Conservation (phyloP, 1,140 invertebrate species). For the Thereuonema tuberculata region DNA sequence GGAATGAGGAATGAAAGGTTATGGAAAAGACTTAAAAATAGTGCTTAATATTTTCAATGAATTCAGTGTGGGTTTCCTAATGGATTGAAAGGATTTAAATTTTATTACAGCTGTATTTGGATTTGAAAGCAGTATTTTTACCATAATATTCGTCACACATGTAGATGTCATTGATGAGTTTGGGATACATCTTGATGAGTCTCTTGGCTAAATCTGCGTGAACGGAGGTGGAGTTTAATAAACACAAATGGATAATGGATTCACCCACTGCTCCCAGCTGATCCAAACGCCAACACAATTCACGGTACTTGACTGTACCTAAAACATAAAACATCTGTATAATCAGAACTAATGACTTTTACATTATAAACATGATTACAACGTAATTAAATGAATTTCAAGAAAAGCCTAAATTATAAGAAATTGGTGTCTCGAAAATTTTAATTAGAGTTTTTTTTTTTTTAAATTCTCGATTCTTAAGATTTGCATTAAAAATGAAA, state of each 20-base stretch:
- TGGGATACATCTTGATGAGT: slow-evolving; percentile 79
- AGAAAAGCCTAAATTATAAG: too few relatives aligned
- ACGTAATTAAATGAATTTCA: slow-evolving; percentile 10
- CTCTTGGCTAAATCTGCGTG: slow-evolving; percentile 87
- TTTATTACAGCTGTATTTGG: too few relatives aligned
- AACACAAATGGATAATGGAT: slow-evolving; percentile 82
- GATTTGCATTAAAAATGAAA: too few relatives aligned
- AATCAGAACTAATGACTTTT: neutral
- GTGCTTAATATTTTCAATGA: too few relatives aligned
- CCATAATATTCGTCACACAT: slow-evolving; percentile 94
- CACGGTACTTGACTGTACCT: slow-evolving; percentile 55
- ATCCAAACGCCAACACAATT: slow-evolving; percentile 84
- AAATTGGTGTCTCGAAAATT: too few relatives aligned
- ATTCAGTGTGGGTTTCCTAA: too few relatives aligned
- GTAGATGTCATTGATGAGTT: slow-evolving; percentile 91
- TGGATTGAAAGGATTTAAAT: too few relatives aligned
- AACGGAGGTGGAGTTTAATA: slow-evolving; percentile 76
- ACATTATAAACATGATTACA: slow-evolving; percentile 15
- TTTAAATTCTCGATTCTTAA: too few relatives aligned
- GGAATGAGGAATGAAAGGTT: too few relatives aligned
- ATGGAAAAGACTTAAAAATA: too few relatives aligned
- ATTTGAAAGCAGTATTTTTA: slow-evolving; percentile 32
- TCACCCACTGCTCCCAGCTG: slow-evolving; percentile 91
- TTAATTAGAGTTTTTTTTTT: too few relatives aligned
- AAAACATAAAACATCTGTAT: slow-evolving; percentile 22